Conservation (phyloP, 2,113 vertebrate species). For the Nanger granti region DNA sequence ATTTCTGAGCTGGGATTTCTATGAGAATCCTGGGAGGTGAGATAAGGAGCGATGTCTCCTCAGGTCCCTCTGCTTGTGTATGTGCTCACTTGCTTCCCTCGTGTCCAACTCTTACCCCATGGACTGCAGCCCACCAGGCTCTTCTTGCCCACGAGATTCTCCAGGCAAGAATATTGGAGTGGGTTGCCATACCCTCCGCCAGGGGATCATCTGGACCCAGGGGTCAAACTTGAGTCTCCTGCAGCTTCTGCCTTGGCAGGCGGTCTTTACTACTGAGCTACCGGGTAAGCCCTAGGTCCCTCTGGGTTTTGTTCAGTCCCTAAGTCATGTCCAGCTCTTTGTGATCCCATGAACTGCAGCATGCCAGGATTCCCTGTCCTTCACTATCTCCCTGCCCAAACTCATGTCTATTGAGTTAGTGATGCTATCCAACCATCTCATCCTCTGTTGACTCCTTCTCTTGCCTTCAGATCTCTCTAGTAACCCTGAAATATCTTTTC, state of each 20-base stretch:
- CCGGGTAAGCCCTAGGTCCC: not conserved
- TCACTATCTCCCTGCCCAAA: not conserved
- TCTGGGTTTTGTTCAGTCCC: not conserved
- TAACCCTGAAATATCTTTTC: not conserved
- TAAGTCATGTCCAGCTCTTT: not conserved
- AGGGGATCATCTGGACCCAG: not conserved
- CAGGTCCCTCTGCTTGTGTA: not conserved
- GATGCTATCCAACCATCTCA: not conserved
- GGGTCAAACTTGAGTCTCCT: not conserved
- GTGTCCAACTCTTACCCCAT: not conserved
- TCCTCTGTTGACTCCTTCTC: not conserved
- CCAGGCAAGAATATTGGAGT: not conserved
- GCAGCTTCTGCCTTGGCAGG: not conserved
- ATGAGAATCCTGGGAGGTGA: not conserved
- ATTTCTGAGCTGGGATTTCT: not conserved
- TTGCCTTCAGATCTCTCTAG: not conserved
- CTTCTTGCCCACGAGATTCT: not conserved
- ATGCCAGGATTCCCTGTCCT: not conserved
- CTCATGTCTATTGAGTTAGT: not conserved
- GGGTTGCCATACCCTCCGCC: not conserved
- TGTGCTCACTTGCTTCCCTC: rapidly evolving
- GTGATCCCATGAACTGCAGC: not conserved
- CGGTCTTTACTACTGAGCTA: not conserved
- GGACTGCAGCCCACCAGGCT: not conserved
- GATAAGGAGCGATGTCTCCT: not conserved